These are phyloP conservation scores for Catajapyx aquilonaris DNA, from an alignment of 1,140 invertebrate species.

Conservation along the genomic window DNA sequence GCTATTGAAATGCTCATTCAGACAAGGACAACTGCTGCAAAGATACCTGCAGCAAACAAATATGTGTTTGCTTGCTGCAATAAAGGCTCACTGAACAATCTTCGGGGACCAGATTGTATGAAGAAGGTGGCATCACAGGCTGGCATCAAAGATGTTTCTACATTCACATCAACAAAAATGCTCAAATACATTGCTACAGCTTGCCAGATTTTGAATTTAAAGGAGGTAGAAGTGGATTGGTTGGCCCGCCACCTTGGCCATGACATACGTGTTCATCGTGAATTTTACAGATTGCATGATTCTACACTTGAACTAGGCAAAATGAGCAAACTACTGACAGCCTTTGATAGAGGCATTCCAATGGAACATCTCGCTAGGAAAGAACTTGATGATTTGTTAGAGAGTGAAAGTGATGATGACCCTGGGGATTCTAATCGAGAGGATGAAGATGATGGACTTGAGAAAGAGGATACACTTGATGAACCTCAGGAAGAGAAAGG, in stretches of 20 bases:
- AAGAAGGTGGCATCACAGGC: neutral
- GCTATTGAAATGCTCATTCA: neutral
- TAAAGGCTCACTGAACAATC: neutral
- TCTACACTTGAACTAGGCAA: neutral
- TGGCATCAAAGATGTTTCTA: neutral
- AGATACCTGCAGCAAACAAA: neutral
- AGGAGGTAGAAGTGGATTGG: neutral
- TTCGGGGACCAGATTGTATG: neutral
- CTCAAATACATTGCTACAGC: neutral
- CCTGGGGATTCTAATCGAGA: too few species aligned
- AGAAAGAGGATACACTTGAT: too few species aligned
- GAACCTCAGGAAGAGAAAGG: too few species aligned
- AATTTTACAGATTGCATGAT: neutral
- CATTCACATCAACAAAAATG: neutral
- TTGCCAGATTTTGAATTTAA: neutral
- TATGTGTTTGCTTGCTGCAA: neutral
- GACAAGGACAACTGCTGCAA: neutral
- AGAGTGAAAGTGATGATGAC: too few species aligned
- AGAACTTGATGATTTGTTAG: too few species aligned
- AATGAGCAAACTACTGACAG: neutral
- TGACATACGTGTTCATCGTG: neutral
- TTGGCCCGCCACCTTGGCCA: neutral
- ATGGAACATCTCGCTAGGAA: too few species aligned
- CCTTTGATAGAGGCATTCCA: neutral
- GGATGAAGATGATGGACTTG: too few species aligned